Percentiles rank a stretch among this genome's conserved stretches.
phyloP scores from a whole-genome alignment of 2,113 vertebrate species.

The Dryoscopus gambensis region DNA sequence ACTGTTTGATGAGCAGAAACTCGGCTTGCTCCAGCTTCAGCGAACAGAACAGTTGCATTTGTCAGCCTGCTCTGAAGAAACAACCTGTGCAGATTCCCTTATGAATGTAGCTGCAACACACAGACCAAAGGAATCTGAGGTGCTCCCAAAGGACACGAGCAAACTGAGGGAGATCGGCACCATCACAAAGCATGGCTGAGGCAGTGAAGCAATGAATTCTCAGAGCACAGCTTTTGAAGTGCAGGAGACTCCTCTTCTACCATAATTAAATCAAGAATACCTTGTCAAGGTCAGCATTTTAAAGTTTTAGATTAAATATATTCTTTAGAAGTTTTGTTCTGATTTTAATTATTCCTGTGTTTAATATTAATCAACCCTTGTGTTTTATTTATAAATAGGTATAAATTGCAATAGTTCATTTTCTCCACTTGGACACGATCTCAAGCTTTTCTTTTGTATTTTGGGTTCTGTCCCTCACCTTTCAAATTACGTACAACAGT shows the following conservation, averaged over 20 bases:
- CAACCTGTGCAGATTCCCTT: neutral
- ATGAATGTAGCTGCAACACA: neutral
- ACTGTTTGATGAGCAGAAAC: neutral
- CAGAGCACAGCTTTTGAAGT: neutral
- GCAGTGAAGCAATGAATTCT: accelerated
- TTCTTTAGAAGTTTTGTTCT: neutral
- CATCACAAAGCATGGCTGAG: neutral
- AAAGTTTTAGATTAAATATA: neutral
- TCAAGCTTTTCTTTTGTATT: neutral
- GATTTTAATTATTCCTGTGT: neutral
- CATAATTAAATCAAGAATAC: neutral
- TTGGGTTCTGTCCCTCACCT: neutral
- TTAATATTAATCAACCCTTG: neutral
- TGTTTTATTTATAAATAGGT: neutral
- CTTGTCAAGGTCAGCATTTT: neutral
- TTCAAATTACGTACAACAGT: neutral
- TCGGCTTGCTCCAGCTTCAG: neutral
- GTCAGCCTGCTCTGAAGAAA: neutral
- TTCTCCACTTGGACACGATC: neutral
- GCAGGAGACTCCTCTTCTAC: neutral
- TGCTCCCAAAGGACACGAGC: neutral
- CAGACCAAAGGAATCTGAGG: neutral
- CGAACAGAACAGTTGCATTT: neutral
- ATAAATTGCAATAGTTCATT: neutral
- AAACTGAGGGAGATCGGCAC: accelerated